These are phyloP conservation scores for Bubo scandiacus DNA, from an alignment of 2,113 vertebrate genomes.

Conservation along the genomic window DNA sequence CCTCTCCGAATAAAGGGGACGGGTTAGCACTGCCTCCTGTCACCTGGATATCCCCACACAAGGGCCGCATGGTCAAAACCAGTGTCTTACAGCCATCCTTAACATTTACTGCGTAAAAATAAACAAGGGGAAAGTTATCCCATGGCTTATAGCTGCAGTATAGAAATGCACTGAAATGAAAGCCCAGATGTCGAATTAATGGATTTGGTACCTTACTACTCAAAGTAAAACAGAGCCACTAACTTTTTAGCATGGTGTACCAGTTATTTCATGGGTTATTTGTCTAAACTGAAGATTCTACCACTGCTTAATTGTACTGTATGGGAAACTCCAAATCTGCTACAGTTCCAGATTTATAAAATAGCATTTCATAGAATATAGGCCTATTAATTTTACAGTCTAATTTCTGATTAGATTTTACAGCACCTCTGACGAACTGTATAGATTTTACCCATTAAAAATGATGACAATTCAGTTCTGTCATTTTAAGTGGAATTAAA, in stretches of 20 bases:
- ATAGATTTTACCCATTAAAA: slow-evolving; percentile 66
- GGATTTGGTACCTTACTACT: background rate
- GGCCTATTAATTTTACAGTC: slow-evolving; percentile 73
- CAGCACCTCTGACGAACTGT: slow-evolving; percentile 49
- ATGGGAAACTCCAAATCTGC: slow-evolving; percentile 29
- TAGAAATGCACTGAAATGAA: background rate
- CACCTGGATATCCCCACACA: fast-evolving
- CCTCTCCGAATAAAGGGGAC: fast-evolving
- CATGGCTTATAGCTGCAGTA: background rate
- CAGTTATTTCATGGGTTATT: slow-evolving; percentile 5
- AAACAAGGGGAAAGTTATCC: background rate
- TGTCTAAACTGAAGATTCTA: slow-evolving; percentile 45
- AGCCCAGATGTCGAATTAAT: background rate
- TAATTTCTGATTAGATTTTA: slow-evolving; percentile 75
- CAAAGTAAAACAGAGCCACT: background rate
- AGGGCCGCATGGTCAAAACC: background rate
- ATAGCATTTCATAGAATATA: slow-evolving; percentile 40
- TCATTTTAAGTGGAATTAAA: slow-evolving; percentile 77
- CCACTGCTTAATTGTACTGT: background rate
- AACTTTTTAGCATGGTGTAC: background rate
- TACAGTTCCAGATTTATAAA: slow-evolving; percentile 49
- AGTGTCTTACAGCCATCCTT: background rate
- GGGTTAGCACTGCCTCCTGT: background rate
- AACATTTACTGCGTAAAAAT: background rate
- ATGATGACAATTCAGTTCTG: slow-evolving; percentile 69